Base-by-base conservation (phyloP, 2,113 vertebrate genomes). In the Trematocara unimaculatum region DNA sequence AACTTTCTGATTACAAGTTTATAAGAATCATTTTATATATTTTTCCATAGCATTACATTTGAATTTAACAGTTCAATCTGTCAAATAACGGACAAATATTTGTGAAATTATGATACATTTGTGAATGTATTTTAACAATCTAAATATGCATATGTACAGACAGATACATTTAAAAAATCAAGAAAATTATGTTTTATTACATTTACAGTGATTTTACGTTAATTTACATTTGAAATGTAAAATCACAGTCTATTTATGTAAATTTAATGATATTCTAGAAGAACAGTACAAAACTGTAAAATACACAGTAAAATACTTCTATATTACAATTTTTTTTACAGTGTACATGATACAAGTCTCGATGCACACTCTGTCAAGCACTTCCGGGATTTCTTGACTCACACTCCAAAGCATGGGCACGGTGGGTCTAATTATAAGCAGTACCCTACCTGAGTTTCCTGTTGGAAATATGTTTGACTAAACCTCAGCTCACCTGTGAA, bases 221-320 rank as follows among this genome's bases (percentile, higher is more conserved):
- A 45, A 47, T 47, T 47, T 47, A 47, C 14, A 47, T 47, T 47
- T 47, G 14, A 15, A 47, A 47, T 47, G 14, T 15, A 15, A 47
- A 47, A 47, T 15, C 45, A 2, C 0, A 1, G 3, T 47, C 45
- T 4, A 4, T 15, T 7, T 7, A 15, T 15, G 45, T 47, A 2
- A 47, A 15, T 47, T 47, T 47, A 15, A 47, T 47, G 45, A 17
- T 49, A 17, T 17, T 49, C 15, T 49, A 17, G 15, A 47, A 0
- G 42, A 45, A 45, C 42, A 45, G 42, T 45, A 45, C 13, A 45
- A 45, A 45, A 45, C 42, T 45, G 5, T 14, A 14, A 45, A 45
- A 45, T 45, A 45, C 42, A 45, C 42, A 45, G 42, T 45, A 14
- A 45, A 42, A 14, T 42, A 6, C 12, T 45, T 45, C 14, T 13